Conservation (phyloP, 2,113 vertebrate species). For the Maccullochella peelii region DNA sequence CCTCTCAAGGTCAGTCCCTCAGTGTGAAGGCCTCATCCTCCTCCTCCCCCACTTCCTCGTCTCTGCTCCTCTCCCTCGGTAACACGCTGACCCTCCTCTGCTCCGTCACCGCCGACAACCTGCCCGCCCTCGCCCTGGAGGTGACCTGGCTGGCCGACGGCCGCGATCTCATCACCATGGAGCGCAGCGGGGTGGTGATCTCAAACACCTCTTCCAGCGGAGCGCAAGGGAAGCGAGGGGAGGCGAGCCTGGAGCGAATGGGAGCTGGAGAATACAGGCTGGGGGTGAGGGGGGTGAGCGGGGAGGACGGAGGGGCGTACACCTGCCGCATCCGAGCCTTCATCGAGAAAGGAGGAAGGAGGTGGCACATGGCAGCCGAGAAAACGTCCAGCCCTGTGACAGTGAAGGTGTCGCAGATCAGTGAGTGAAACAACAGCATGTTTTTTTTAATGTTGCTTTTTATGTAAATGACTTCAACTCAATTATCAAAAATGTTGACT, state of each 20-base stretch:
- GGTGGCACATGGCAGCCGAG: slow-evolving; percentile 81
- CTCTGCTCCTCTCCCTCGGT: slow-evolving; percentile 64
- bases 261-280: slow-evolving; percentile 73
- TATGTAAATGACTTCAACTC: no score
- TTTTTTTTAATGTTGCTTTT: background rate
- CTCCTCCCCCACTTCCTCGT: slow-evolving; percentile 58
- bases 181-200: slow-evolving; percentile 78
- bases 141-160: slow-evolving; percentile 80
- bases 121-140: slow-evolving; percentile 76
- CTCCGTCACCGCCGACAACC: slow-evolving; percentile 70
- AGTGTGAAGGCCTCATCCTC: slow-evolving; percentile 67
- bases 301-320: slow-evolving; percentile 76
- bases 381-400: slow-evolving; percentile 76
- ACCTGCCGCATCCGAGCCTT: slow-evolving; percentile 77
- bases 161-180: slow-evolving; percentile 75
- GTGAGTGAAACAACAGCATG: slow-evolving; percentile 76
- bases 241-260: slow-evolving; percentile 67
- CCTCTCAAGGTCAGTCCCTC: slow-evolving; percentile 79
- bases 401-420: slow-evolving; percentile 75
- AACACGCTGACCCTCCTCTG: slow-evolving; percentile 80
- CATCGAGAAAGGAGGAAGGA: slow-evolving; percentile 67
- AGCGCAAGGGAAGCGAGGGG: slow-evolving; percentile 29
- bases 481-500: no score
- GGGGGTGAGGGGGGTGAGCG: slow-evolving; percentile 61
- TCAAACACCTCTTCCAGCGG: slow-evolving; percentile 51